Evolutionary conservation across 2,797 vertebrate genomes (phyloP), one percentile per base, ranked within the genome.

Genomic region (Sus cebifrons): DNA sequence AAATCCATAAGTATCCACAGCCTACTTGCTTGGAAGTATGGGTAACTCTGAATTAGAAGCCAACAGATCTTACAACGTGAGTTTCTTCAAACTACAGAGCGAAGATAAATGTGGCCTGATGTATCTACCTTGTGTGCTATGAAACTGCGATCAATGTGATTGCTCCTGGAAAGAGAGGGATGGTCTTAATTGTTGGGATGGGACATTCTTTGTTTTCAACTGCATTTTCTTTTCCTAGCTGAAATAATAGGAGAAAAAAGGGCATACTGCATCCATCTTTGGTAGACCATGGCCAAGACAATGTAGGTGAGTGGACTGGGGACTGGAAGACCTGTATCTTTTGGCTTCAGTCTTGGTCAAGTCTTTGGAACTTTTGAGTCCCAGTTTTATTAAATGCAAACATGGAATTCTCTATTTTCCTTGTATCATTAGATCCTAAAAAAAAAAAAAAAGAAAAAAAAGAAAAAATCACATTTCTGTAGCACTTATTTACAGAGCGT

Each of bases 11-110:
- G 58, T 8, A 6, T 17, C 44, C 40, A 44, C 16, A 27, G 32
- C 18, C 13, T 11, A 3, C 49, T 60, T 36, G 12, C 11, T 78
- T 15, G 52, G 62, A 23, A 3, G 7, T 44, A 27, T 52, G 4
- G 11, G 4, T 9, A 21, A 68, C 18, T 44, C 15, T 49, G 64
- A 67, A 49, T 20, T 4, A 25, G 64, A 21, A 67, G 9, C 73
- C 82, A 21, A 2, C 3, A 32, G 6, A 2, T 44, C 32, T 17
- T 23, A 6, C 3, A 32, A 9, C 1, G 3, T 4, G 68, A 56
- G 27, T 15, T 52, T 32, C 27, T 68, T 68, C 52, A 27, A 67
- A 20, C 56, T 23, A 36, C 14, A 62, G 67, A 36, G 27, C 2
- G 12, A 14, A 70, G 20, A 29, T 23, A 36, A 17, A 3, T 11